phyloP scores from a whole-genome alignment of 2,888 invertebrate species.

The Lymantria dispar region DNA sequence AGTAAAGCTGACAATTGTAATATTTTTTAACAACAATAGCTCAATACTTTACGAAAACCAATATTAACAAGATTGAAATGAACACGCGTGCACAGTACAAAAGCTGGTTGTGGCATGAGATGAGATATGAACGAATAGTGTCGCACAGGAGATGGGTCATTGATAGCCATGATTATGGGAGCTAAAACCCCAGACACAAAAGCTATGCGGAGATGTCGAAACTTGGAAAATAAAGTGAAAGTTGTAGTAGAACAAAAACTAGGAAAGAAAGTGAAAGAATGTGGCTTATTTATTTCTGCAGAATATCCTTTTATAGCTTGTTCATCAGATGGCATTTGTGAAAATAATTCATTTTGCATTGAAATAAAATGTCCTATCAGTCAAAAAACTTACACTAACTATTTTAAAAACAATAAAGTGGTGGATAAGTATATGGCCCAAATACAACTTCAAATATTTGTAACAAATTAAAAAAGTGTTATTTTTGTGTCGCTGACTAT shows the following conservation, averaged over 20 bases:
- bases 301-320: background rate
- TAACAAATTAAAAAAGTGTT: background rate
- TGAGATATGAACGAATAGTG: background rate
- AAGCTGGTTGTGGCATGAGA: background rate
- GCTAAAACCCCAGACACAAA: background rate
- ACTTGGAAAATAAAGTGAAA: background rate
- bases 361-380: background rate
- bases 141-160: background rate
- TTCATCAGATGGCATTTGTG: background rate
- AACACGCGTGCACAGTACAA: background rate
- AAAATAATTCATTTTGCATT: background rate
- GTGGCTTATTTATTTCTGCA: background rate
- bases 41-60: background rate
- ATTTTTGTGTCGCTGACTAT: conserved; percentile 1
- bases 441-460: conserved; percentile 1
- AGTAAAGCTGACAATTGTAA: background rate
- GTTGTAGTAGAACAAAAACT: background rate
- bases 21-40: background rate
- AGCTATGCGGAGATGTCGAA: background rate
- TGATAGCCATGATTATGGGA: background rate
- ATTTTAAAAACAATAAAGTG: background rate
- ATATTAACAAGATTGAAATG: background rate
- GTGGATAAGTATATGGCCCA: background rate
- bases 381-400: background rate
- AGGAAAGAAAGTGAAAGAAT: background rate